phyloP scores from a whole-genome alignment of 2,797 vertebrate genomes.

The Enteromius thamalakanensis region DNA sequence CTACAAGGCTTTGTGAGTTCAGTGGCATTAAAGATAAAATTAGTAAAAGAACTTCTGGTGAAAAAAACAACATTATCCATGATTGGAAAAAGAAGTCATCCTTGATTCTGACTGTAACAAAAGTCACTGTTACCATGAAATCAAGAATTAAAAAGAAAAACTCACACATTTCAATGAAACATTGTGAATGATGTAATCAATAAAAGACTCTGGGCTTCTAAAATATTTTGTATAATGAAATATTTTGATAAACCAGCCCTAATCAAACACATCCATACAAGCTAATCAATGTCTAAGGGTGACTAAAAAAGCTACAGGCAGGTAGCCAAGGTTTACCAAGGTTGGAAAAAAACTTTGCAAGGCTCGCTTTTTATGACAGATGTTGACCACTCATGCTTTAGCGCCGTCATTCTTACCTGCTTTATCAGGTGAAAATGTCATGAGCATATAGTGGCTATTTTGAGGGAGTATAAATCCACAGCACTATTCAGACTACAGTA shows the following conservation, averaged over 20 bases:
- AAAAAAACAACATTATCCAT: not conserved
- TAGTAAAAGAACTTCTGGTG: not conserved
- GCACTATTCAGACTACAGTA: not conserved
- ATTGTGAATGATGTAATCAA: not conserved
- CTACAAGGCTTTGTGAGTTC: not conserved
- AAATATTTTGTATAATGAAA: not conserved
- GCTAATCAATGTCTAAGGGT: too few relatives aligned
- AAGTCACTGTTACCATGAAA: not conserved
- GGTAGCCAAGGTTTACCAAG: too few relatives aligned
- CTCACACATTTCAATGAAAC: not conserved
- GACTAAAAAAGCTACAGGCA: too few relatives aligned
- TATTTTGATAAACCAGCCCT: not conserved
- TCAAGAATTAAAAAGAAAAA: not conserved
- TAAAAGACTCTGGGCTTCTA: not conserved
- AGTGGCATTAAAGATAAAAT: not conserved
- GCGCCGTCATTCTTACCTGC: not conserved
- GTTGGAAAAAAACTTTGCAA: too few relatives aligned
- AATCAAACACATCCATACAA: too few relatives aligned
- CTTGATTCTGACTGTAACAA: not conserved
- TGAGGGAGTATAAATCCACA: not conserved
- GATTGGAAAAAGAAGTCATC: not conserved
- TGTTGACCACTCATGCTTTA: too few relatives aligned
- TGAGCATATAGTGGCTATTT: not conserved
- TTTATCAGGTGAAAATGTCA: not conserved
- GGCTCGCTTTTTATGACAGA: too few relatives aligned